Evolutionary conservation across 2,113 vertebrate species (phyloP).

Genomic region (Acanthochromis polyacanthus): DNA sequence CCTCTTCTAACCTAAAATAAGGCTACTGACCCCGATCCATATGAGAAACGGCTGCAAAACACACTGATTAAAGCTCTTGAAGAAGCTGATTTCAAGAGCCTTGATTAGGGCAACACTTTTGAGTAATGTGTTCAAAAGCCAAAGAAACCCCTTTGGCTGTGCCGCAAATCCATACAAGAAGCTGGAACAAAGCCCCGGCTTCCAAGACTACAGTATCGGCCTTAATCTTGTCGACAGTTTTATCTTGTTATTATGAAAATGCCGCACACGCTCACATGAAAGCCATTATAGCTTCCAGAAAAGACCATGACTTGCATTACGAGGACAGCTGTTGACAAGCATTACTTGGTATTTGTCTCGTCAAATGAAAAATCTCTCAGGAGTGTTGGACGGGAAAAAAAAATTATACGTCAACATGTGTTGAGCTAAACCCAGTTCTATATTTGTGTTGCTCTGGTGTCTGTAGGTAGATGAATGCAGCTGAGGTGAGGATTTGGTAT

Average conservation of each 20-base stretch:
- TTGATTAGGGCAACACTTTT: not conserved
- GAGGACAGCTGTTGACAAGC: conserved; percentile 24
- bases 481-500: not conserved
- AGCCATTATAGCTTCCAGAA: conserved; percentile 21
- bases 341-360: conserved; percentile 14
- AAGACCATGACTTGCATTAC: conserved; percentile 21
- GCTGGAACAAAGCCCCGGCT: conserved; percentile 20
- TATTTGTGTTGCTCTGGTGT: conserved; percentile 28
- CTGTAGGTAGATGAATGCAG: not conserved
- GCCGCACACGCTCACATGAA: conserved; percentile 11
- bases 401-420: not conserved
- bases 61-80: not conserved
- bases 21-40: not conserved
- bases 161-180: conserved; percentile 6
- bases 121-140: conserved; percentile 21
- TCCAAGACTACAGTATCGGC: conserved; percentile 4
- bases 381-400: conserved; percentile 13
- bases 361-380: not conserved
- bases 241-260: conserved; percentile 12
- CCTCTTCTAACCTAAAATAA: conserved; percentile 13
- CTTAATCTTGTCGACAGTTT: conserved; percentile 19
- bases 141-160: not conserved
- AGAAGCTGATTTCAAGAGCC: not conserved
- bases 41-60: not conserved
- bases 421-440: conserved; percentile 27